Base-by-base conservation (phyloP, 2,888 invertebrate genomes). In the Pantelozetes paolii region DNA sequence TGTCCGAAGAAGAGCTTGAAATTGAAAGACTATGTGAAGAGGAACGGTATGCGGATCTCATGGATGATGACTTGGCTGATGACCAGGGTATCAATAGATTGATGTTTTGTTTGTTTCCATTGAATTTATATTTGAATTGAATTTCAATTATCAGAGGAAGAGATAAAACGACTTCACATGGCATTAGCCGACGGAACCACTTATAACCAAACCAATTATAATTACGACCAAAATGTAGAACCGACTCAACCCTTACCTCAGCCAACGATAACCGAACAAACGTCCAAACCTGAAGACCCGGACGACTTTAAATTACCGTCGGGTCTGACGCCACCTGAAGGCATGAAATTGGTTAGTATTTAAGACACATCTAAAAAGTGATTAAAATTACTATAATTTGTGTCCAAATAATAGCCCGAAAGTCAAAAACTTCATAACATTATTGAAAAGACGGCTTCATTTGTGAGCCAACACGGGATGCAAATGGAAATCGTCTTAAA, bases 401-500 rank as follows among this genome's bases (percentile, higher is more conserved):
- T 45, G n/a, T 48, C 28, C 50, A 1, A 11, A 26, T 72, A 64
- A 54, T 83, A 95, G 93, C 96, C 96, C 0, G 89, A 89, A 77
- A 89, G 90, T 5, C 86, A 89, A 80, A 96, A 95, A 82, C 88
- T 90, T 79, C 92, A 94, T 82, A 90, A 92, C 18, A 91, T 98
- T 76, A 95, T 99, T 79, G 95, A 96, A 81, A 95, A 94, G 83
- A 99, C 86, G 0, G 86, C 86, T 1, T 76, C 78, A 54, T 86
- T 86, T 79, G 83, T 86, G 18, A 83, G 83, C 2, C 86, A 88
- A 70, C 95, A 97, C 81, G 98, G 98, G 0, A 87, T 89, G 9
- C 99, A 99, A 84, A 97, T 99, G 97, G 99, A 99, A 85, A 96
- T 99, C 78, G 86, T 99, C 15, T 89, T 99, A 78, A 98, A 98